phyloP scores from a whole-genome alignment of 2,888 invertebrate species.

The Pandemis heparana region DNA sequence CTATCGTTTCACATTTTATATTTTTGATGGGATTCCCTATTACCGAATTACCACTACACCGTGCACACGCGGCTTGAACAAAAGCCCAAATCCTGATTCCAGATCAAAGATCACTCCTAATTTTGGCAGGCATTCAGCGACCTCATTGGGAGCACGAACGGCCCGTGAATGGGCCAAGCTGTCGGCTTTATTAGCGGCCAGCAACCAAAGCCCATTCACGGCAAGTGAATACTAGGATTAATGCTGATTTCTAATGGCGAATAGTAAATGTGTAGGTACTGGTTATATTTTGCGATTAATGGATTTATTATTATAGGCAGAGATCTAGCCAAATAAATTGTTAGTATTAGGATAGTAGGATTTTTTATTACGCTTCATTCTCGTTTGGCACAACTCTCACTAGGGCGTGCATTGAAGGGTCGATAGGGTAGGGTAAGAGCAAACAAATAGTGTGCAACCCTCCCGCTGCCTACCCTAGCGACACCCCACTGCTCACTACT shows the following conservation, averaged over 20 bases:
- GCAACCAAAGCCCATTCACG: slow-evolving; percentile 19
- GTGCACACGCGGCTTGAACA: not conserved
- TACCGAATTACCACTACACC: not conserved
- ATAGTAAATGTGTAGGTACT: not conserved
- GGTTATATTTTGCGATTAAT: not conserved
- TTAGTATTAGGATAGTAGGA: no score
- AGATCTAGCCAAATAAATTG: no score
- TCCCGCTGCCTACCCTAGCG: no score
- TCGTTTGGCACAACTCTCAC: no score
- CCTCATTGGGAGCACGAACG: slow-evolving; percentile 11
- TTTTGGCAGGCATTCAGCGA: slow-evolving; percentile 13
- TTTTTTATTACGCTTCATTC: no score
- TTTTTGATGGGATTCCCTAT: no score
- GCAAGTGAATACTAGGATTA: slow-evolving; percentile 2
- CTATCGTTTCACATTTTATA: no score
- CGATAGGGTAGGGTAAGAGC: no score
- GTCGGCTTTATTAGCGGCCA: slow-evolving; percentile 1
- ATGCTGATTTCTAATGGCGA: not conserved
- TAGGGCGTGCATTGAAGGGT: no score
- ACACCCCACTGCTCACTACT: no score
- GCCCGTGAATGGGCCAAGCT: slow-evolving; percentile 13
- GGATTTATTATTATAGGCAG: no score
- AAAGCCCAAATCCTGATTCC: not conserved
- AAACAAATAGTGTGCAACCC: no score
- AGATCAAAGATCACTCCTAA: slow-evolving; percentile 1